Base-by-base conservation (phyloP, 2,888 invertebrate species). In the Cinara cedri region DNA sequence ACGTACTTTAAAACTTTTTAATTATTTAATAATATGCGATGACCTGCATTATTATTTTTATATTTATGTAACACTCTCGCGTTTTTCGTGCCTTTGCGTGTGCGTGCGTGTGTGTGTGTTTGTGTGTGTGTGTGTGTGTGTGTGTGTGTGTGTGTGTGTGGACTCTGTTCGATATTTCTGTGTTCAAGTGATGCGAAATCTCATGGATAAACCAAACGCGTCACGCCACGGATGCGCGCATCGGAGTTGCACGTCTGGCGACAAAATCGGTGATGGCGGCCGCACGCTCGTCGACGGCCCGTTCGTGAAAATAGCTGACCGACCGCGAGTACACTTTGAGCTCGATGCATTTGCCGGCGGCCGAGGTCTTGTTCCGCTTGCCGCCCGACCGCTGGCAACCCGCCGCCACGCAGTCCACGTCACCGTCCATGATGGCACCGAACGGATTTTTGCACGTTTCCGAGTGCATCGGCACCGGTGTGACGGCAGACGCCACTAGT, bases 321-420 rank as follows among this genome's bases (percentile, higher is more conserved):
- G 78, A 78, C 11, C 78, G 66, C 34, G 78, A 78, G 57, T 70
- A 78, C 11, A 78, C 68, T 34, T 78, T 14, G 16, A 78, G 68
- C 9, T 78, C 78, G 49, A 68, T 68, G 19, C 34, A 70, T 46
- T 78, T 78, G 10, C 46, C 60, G n/a, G 68, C 49, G 3, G 46
- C 68, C 9, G 75, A 26, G 3, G 24, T 9, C 55, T 14, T 54
- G 4, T 24, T 55, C 2, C 13, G 60, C 46, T 49, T 42, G 54
- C 21, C 6, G 11, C 4, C 34, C 34, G 24, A 24, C 71, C 26
- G 14, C 4, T 60, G 13, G 46, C 34, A 19, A n/a, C n/a, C n/a
- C 11, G 21, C 16, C 34, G 72, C 13, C 19, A 16, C 16, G 3
- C 66, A 24, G 70, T 78, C 78, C 26, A 68, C 57, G 68, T 78